A percentile compares a stretch with the other conserved stretches of the same genome.
Evolutionary conservation across 1,140 invertebrate species (phyloP).

Genomic region (Leptopilina boulardi): DNA sequence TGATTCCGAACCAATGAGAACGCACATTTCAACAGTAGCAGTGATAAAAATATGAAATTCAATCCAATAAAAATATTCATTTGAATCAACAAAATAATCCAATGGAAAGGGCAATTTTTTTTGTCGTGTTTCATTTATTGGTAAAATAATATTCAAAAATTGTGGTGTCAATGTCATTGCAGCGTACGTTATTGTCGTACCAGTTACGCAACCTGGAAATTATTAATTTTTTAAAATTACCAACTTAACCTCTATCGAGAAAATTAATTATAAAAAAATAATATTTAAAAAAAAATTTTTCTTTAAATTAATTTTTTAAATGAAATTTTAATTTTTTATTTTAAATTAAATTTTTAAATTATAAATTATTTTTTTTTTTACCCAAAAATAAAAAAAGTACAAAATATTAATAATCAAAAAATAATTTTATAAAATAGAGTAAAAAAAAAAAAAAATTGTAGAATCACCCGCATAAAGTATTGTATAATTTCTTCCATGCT

Average conservation of each 20-base stretch:
- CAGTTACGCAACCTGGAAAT: neutral
- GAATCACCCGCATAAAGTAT: neutral
- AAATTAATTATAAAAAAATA: too few species aligned
- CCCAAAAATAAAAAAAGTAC: too few species aligned
- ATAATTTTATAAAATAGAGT: conserved; percentile 1
- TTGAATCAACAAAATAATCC: conserved; percentile 46
- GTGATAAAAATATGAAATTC: conserved; percentile 42
- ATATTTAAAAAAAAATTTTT: too few species aligned
- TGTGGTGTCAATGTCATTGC: conserved; percentile 40
- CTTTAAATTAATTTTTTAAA: too few species aligned
- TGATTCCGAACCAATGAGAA: neutral
- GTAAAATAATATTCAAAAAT: conserved; percentile 43
- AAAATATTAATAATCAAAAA: neutral
- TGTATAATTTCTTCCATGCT: neutral
- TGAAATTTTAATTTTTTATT: too few species aligned
- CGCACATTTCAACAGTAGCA: conserved; percentile 2
- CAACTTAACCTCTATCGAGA: too few species aligned
- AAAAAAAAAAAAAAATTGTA: conserved; percentile 36
- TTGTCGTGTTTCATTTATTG: conserved; percentile 43
- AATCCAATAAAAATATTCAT: conserved; percentile 40
- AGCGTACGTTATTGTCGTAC: conserved; percentile 33
- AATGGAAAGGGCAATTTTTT: conserved; percentile 38
- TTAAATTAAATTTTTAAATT: too few species aligned
- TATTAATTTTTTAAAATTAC: too few species aligned
- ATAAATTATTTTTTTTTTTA: too few species aligned